Evolutionary conservation across 92 coral and sea anemone species (phyloP), one percentile per base, ranked within the genome.

Genomic region (Zoanthus gigantus): DNA sequence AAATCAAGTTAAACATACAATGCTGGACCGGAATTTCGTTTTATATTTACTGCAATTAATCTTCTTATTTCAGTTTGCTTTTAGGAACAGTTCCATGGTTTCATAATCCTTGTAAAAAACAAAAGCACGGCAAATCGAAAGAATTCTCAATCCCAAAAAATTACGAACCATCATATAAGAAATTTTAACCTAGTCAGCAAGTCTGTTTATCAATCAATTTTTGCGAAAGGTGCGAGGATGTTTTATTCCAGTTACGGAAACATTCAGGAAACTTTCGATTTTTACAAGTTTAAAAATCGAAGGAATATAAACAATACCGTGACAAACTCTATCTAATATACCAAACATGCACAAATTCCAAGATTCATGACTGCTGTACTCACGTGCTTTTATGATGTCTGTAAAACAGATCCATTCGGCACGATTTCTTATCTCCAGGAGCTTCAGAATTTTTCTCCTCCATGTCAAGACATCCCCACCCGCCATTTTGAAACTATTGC

Each of bases 331-430:
- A 72, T 14, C 46, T 56, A 81, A 63, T 65, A 0, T 81, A 6
- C 9, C 37, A 46, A 6, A n/a, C 69, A 1, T 46, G 48, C n/a
- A 66, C 7, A 12, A 11, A 28, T 50, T 81, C 30, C 5, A 18
- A 65, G 17, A 23, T 18, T 66, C 15, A 57, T 52, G n/a, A 37
- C 18, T 58, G 12, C 46, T 73, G 48, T 71, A 95, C 99, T 90
- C 89, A 97, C 99, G 99, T 84, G 96, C 96, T 86, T 90, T 95
- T 48, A 97, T 92, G 15, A 97, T 92, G 87, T 97, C 98, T 77
- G 86, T 88, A 53, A 95, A 97, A 80, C 92, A 92, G 79, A 86
- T 80, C 61, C 94, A 90, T 68, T 97, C 99, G 10, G 88, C 78
- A 3, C 91, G 98, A 88, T 97, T 95, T 79, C 99, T 90, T 53